phyloP scores from a whole-genome alignment of 2,888 invertebrate genomes.

The Drosophila trichaetosa region DNA sequence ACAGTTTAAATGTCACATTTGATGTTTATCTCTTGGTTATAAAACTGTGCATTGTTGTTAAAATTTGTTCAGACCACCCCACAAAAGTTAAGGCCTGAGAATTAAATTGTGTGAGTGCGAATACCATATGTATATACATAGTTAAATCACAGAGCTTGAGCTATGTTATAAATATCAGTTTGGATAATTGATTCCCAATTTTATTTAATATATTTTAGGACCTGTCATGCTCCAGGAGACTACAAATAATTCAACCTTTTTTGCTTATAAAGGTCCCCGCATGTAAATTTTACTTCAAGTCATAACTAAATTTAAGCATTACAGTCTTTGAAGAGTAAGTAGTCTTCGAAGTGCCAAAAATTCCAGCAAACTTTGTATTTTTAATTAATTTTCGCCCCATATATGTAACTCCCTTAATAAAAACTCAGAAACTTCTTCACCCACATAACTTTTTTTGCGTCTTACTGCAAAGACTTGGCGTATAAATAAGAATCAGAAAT shows the following conservation, averaged over 20 bases:
- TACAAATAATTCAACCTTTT: background rate
- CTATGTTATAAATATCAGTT: background rate
- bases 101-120: slow-evolving; percentile 46
- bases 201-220: background rate
- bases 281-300: background rate
- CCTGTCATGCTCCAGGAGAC: background rate
- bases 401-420: slow-evolving; percentile 20
- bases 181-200: background rate
- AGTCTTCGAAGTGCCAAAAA: background rate
- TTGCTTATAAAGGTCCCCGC: background rate
- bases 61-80: slow-evolving; percentile 37
- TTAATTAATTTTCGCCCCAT: slow-evolving; percentile 72
- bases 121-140: background rate
- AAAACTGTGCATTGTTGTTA: slow-evolving; percentile 58
- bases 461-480: slow-evolving; percentile 46
- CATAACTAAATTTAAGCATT: background rate
- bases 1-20: slow-evolving; percentile 68
- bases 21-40: slow-evolving; percentile 71
- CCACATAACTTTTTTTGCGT: slow-evolving; percentile 11
- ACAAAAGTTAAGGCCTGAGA: slow-evolving; percentile 15
- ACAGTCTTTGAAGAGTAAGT: background rate
- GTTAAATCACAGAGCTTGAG: background rate
- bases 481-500: slow-evolving; percentile 79
- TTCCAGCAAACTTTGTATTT: slow-evolving; percentile 29
- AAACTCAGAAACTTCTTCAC: slow-evolving; percentile 8